Base-by-base conservation (phyloP, 2,113 vertebrate species). In the Alosa alosa region DNA sequence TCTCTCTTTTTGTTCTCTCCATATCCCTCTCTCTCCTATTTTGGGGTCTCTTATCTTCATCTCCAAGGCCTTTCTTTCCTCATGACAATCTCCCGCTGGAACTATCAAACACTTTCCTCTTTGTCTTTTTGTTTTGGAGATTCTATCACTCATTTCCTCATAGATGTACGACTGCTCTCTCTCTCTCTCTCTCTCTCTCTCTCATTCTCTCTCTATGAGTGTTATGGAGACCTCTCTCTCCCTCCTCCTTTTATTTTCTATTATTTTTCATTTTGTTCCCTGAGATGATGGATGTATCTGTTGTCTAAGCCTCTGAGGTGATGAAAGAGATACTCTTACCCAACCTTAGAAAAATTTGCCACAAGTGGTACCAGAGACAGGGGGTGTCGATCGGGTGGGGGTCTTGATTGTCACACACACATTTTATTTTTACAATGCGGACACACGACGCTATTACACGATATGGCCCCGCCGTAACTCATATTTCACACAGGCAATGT, bases 341-440 rank as follows among this genome's bases (percentile, higher is more conserved):
- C 81, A 89, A 89, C 82, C 83, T 0, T 84, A 25, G 64, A 90
- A 89, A 91, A 91, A 90, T 90, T 88, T 91, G 85, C 87, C 87
- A 82, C 91, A 90, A 89, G 85, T 88, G 89, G 86, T 81, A 83
- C 83, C 83, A 15, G 82, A 78, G 72, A 78, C 11, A 17, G 72
- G 72, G 15, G 72, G 31, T 36, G 60, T 20, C 20, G 60, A 9
- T n/a, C 5, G 25, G 75, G 93, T 91, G 89, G 91, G 49, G 87
- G 31, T n/a, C n/a, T n/a, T n/a, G n/a, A n/a, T n/a, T 84, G 90
- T 93, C 91, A 91, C 83, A 90, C 88, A 17, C 86, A 88, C 86
- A 52, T 52, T 91, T 92, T 92, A 92, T 92, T 93, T 94, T 92
- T 91, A 93, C 88, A 89, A 39, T 91, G 85, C 22, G 41, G 88